Evolutionary conservation across 1,140 invertebrate species (phyloP).

Genomic region (Pantala flavescens): DNA sequence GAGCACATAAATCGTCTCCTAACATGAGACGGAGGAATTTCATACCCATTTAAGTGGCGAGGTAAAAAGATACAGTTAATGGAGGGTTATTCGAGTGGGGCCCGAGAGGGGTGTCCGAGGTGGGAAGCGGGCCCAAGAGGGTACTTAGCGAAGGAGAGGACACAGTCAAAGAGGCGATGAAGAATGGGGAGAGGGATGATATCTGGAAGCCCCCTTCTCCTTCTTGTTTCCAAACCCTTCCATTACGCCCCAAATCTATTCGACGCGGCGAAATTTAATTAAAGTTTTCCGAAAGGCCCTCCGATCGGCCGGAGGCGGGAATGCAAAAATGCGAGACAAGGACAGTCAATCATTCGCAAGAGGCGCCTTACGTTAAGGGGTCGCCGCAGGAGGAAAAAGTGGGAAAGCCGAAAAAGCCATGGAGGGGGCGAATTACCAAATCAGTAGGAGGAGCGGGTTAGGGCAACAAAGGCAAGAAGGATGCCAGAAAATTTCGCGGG

Average conservation of each 20-base stretch:
- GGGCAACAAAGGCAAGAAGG: not conserved
- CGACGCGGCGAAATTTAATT: conserved; percentile 4
- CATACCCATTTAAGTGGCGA: conserved; percentile 8
- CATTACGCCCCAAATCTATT: conserved; percentile 9
- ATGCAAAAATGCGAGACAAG: not conserved
- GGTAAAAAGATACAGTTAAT: conserved; percentile 10
- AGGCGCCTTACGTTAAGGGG: not conserved
- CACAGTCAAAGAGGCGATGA: not conserved
- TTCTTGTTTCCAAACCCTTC: not conserved
- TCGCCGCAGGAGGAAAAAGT: not conserved
- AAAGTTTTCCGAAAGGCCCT: not conserved
- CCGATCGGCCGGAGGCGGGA: not conserved
- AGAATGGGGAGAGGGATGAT: not conserved
- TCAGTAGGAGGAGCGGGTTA: not conserved
- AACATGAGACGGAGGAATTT: conserved; percentile 9
- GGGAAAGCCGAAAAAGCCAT: not conserved
- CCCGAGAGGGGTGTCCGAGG: not conserved
- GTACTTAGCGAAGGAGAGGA: not conserved
- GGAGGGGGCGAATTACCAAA: not conserved
- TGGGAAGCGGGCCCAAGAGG: not conserved
- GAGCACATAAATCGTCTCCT: not conserved
- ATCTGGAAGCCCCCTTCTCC: not conserved
- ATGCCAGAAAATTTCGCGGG: not conserved
- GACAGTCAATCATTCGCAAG: conserved; percentile 1
- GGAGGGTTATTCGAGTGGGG: not conserved